Evolutionary conservation across 1,140 invertebrate genomes (phyloP), one percentile per base, ranked within the genome.

Genomic region (Conus betulinus): DNA sequence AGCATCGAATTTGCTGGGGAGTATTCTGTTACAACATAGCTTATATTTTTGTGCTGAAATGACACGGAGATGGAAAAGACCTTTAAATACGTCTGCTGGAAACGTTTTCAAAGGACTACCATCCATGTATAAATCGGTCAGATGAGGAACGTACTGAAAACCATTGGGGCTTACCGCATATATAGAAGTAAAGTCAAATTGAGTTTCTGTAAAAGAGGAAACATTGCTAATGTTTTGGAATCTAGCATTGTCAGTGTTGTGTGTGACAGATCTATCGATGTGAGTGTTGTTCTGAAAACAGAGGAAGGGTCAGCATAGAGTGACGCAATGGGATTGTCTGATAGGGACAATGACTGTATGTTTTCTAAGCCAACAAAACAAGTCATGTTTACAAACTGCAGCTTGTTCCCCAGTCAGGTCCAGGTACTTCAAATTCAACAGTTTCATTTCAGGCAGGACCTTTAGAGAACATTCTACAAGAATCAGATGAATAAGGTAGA

Each of bases 1-100:
- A 17, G 8, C 57, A 27, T 87, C 25, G 25, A 91, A 89, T 8
- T 71, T 27, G 6, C 55, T 11, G 25, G 90, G 90, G 84, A 88
- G 89, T 4, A 87, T 55, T 20, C 25, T 23, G 27, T 60, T 52
- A 74, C 92, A 92, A 55, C 92, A 92, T 25, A 92, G 55, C 20
- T 79, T 84, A 60, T 87, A 91, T 0, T 74, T 76, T 78, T 90
- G 89, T 20, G 89, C 81, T 20, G 79, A 84, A 2, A 91, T 82
- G 13, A 27, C 7, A 23, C 60, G 20, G 23, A 91, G 83, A 7
- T 81, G 25, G 13, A 7, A 8, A 3, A 90, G 25, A 51, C 67
- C 63, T 57, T 53, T 84, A 57, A 92, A 91, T 13, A 89, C 60
- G 27, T 89, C n/a, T 13, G 6, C 6, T 53, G 82, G 82, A 57